phyloP scores from a whole-genome alignment of 2,888 invertebrate species.

The Athalia cordata region DNA sequence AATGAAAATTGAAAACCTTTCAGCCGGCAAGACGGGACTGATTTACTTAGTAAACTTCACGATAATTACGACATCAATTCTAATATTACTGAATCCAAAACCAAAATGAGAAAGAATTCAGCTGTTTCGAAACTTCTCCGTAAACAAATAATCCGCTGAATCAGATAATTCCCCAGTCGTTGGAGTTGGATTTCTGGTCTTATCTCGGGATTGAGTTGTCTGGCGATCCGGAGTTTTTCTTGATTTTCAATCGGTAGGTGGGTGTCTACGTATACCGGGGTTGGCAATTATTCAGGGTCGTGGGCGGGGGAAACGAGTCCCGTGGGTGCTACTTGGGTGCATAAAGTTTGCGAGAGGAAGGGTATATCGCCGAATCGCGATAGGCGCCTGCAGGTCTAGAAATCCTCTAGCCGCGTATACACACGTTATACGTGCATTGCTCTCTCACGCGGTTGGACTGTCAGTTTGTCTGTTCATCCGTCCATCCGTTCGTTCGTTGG shows the following conservation, averaged over 20 bases:
- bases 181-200: too few species aligned
- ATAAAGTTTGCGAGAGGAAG: conserved; percentile 62
- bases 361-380: conserved; percentile 53
- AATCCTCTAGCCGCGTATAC: too few species aligned
- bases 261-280: conserved; percentile 52
- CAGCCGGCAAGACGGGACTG: background rate
- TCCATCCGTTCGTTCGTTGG: background rate
- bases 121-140: too few species aligned
- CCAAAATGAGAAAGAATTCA: background rate
- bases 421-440: background rate
- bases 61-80: background rate
- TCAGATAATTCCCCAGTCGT: too few species aligned
- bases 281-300: conserved; percentile 66
- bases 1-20: conserved; percentile 29
- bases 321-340: conserved; percentile 65
- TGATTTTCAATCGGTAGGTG: conserved; percentile 66
- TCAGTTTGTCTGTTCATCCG: conserved; percentile 27
- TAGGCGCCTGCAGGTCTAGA: background rate
- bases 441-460: conserved; percentile 31
- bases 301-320: conserved; percentile 65
- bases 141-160: too few species aligned
- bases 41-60: background rate
- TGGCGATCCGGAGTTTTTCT: conserved; percentile 47
- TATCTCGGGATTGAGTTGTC: background rate
- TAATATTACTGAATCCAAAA: background rate